Percentiles rank a stretch among this genome's conserved stretches.
phyloP scores from a whole-genome alignment of 2,797 vertebrate species.

The Sebastolobus alascanus region DNA sequence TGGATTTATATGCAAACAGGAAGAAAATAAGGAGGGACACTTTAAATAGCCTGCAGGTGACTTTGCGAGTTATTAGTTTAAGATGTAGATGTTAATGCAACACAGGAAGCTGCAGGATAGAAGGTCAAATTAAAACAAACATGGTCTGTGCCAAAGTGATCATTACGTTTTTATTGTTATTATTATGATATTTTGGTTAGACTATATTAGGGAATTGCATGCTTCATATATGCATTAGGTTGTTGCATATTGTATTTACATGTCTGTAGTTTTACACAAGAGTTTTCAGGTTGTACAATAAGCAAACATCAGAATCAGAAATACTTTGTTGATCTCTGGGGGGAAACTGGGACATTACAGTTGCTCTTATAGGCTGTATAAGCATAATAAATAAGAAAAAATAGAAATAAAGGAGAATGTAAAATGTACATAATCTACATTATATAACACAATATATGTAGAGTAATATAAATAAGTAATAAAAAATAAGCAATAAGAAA shows the following conservation, averaged over 20 bases:
- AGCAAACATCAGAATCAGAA: too few species aligned
- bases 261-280: not conserved
- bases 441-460: too few species aligned
- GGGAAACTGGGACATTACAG: too few species aligned
- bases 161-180: not conserved
- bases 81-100: not conserved
- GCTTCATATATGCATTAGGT: not conserved
- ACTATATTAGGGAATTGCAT: not conserved
- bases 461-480: too few species aligned
- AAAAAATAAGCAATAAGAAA: too few species aligned
- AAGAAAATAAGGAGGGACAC: conserved; percentile 45
- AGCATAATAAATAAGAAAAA: too few species aligned
- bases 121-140: not conserved
- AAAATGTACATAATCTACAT: too few species aligned
- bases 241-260: not conserved
- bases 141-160: not conserved
- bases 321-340: too few species aligned
- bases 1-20: conserved; percentile 57
- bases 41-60: conserved; percentile 15
- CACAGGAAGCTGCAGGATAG: not conserved
- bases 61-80: not conserved
- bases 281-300: not conserved
- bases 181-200: not conserved
- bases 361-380: too few species aligned
- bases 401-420: too few species aligned